A percentile compares a stretch with the other conserved stretches of the same genome.
Conservation (phyloP, 2,797 vertebrate genomes). For the Natrix natrix region DNA sequence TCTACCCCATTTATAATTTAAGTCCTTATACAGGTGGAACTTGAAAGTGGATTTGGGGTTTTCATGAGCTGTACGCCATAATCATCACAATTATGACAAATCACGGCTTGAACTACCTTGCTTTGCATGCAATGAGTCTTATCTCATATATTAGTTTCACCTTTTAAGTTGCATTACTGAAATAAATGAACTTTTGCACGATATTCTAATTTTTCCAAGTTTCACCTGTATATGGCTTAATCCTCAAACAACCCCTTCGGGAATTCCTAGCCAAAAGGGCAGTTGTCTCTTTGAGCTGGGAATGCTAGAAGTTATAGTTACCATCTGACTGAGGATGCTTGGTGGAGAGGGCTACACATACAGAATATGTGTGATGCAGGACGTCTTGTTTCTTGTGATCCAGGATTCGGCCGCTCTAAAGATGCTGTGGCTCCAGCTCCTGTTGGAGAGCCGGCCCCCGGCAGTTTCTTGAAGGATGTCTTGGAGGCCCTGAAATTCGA, state of each 20-base stretch:
- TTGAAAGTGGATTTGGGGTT: too few relatives aligned
- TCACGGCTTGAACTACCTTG: too few relatives aligned
- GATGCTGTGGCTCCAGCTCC: conserved; percentile 75
- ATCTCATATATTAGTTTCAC: too few relatives aligned
- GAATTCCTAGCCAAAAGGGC: neutral
- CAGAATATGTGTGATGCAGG: fast-evolving
- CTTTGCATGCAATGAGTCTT: too few relatives aligned
- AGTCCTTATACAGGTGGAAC: neutral
- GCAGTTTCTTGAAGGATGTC: conserved; percentile 81
- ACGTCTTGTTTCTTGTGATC: conserved; percentile 17
- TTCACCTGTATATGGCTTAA: neutral
- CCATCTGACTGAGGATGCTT: neutral
- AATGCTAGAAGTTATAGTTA: neutral
- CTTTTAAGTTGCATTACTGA: too few relatives aligned
- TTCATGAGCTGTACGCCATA: too few relatives aligned
- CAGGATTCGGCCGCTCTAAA: conserved; percentile 86
- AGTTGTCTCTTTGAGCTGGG: neutral
- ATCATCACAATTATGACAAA: too few relatives aligned
- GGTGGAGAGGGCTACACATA: neutral
- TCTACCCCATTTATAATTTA: neutral
- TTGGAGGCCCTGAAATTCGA: conserved; percentile 77
- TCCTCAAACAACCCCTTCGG: neutral
- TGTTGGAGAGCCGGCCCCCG: conserved; percentile 79
- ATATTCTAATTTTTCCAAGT: too few relatives aligned
- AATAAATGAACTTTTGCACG: too few relatives aligned